Evolutionary conservation across 2,888 invertebrate genomes (phyloP).

Genomic region (Hoplodrina blanda): DNA sequence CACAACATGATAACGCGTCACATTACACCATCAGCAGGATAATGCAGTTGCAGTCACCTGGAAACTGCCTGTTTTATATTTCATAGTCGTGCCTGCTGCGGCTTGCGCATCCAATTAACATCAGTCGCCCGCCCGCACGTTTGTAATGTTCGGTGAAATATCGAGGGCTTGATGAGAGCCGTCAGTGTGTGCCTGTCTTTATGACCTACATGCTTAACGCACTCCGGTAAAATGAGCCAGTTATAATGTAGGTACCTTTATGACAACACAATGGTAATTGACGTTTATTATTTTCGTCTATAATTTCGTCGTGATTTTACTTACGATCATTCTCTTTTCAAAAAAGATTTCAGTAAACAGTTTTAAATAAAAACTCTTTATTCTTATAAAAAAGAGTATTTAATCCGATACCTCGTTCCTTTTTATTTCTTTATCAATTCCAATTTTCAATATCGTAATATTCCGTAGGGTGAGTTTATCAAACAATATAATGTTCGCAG

Average conservation of each 20-base stretch:
- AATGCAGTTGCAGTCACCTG: conserved; percentile 71
- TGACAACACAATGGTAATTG: conserved; percentile 47
- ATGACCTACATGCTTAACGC: conserved; percentile 72
- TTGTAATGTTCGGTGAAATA: conserved; percentile 85
- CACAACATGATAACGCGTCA: conserved; percentile 65
- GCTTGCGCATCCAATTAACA: conserved; percentile 87
- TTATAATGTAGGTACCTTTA: conserved; percentile 48
- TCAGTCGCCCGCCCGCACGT: conserved; percentile 81
- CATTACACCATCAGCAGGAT: conserved; percentile 70
- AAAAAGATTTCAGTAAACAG: background rate
- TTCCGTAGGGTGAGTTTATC: conserved; percentile 23
- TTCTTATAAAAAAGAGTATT: conserved; percentile 4
- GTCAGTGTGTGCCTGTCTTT: conserved; percentile 71
- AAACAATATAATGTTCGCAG: conserved; percentile 29
- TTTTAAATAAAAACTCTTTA: conserved; percentile 1
- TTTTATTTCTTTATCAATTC: conserved; percentile 33
- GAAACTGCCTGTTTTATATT: conserved; percentile 80
- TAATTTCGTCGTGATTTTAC: conserved; percentile 46
- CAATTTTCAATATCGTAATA: conserved; percentile 20
- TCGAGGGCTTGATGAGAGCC: conserved; percentile 82
- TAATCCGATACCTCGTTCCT: conserved; percentile 13
- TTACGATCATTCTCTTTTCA: conserved; percentile 4
- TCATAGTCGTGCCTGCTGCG: conserved; percentile 77
- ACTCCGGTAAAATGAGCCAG: conserved; percentile 59
- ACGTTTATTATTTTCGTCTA: conserved; percentile 50